phyloP scores from a whole-genome alignment of 2,888 invertebrate genomes.

The Noctuana brunneofusca region DNA sequence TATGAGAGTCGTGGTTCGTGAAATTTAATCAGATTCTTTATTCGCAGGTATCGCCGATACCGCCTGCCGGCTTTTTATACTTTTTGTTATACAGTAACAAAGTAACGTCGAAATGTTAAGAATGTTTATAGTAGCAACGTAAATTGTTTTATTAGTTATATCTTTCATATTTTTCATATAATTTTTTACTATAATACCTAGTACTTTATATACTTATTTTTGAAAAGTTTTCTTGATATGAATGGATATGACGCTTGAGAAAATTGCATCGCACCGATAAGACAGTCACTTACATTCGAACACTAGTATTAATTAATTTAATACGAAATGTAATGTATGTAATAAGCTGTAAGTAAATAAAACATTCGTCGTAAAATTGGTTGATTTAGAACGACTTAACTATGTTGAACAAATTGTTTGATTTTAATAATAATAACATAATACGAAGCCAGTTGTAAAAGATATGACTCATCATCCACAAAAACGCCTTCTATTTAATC shows the following conservation, averaged over 20 bases:
- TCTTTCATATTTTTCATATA: neutral
- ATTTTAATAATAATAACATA: neutral
- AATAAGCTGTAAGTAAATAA: neutral
- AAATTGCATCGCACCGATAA: too few relatives aligned
- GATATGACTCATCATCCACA: neutral
- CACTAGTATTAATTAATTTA: too few relatives aligned
- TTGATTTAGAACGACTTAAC: too few relatives aligned
- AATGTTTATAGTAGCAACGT: constrained; percentile 17
- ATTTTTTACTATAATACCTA: too few relatives aligned
- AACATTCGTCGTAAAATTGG: neutral
- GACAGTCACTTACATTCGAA: too few relatives aligned
- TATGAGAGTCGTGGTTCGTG: constrained; percentile 53
- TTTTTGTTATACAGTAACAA: too few relatives aligned
- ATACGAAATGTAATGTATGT: too few relatives aligned
- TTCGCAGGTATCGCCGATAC: constrained; percentile 24
- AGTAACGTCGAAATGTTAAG: constrained; percentile 2
- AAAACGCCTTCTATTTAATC: neutral
- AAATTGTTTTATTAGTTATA: neutral
- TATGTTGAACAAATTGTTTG: neutral
- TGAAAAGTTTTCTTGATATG: too few relatives aligned
- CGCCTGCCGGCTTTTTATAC: neutral
- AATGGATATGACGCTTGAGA: too few relatives aligned
- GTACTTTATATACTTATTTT: too few relatives aligned
- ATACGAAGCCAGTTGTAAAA: neutral
- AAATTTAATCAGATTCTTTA: constrained; percentile 34